Evolutionary conservation across 1,140 invertebrate species (phyloP).

Genomic region (Drosophila miranda): DNA sequence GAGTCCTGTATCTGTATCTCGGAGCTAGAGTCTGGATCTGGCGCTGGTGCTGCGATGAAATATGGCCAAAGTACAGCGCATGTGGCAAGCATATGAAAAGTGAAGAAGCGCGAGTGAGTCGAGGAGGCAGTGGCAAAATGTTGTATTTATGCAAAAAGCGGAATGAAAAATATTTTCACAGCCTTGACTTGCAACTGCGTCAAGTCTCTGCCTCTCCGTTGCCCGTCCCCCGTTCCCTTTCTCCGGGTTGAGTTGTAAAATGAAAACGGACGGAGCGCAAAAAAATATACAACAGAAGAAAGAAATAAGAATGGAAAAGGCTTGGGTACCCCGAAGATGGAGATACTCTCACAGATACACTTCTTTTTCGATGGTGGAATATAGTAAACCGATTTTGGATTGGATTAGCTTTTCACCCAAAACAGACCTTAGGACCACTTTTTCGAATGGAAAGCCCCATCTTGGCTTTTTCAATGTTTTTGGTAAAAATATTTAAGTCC

Average conservation of each 20-base stretch:
- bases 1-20: no score
- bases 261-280: slow-evolving; percentile 44
- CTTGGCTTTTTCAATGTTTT: no score
- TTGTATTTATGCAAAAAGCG: slow-evolving; percentile 78
- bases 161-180: slow-evolving; percentile 76
- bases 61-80: slow-evolving; percentile 64
- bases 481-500: no score
- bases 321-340: no score
- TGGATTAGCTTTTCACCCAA: no score
- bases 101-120: slow-evolving; percentile 22
- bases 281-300: slow-evolving; percentile 6
- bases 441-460: no score
- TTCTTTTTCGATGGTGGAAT: no score
- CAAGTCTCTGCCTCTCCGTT: slow-evolving; percentile 7
- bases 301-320: neutral
- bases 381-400: no score
- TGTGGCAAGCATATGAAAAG: slow-evolving; percentile 76
- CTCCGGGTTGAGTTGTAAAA: slow-evolving; percentile 55
- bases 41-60: slow-evolving; percentile 54
- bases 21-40: neutral
- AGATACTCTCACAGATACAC: no score
- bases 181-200: slow-evolving; percentile 73
- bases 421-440: no score
- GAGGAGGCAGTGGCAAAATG: slow-evolving; percentile 47
- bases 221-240: neutral